phyloP scores from a whole-genome alignment of 92 coral and sea anemone species.

The Zoanthus gigantus region DNA sequence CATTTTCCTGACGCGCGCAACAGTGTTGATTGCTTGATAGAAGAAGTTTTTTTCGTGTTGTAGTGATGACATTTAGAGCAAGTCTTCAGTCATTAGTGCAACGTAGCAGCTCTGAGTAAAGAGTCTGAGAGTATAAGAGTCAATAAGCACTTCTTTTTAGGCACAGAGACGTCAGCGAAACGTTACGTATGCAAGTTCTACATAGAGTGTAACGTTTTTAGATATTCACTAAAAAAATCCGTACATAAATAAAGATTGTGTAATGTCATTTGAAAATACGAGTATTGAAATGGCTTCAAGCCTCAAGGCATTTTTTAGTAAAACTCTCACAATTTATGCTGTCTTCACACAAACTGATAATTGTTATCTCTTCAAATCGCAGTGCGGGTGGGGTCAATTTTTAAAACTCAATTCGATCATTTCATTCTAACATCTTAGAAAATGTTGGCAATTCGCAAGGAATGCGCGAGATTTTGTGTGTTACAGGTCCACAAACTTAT shows the following conservation, averaged over 20 bases:
- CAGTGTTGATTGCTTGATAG: not conserved
- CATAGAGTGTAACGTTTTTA: not conserved
- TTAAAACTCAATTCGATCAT: not conserved
- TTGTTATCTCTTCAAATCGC: not conserved
- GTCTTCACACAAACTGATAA: not conserved
- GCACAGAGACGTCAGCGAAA: not conserved
- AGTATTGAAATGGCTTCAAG: not conserved
- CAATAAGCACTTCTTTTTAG: not conserved
- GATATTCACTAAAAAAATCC: not conserved
- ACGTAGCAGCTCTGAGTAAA: not conserved
- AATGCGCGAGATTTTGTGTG: no score
- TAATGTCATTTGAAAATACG: not conserved
- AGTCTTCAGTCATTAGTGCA: not conserved
- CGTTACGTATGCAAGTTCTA: not conserved
- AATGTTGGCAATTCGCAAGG: no score
- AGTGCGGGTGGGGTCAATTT: not conserved
- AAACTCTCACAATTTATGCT: not conserved
- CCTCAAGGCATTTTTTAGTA: not conserved
- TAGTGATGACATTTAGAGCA: constrained; percentile 30
- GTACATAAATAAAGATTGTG: not conserved
- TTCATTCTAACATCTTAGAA: no score
- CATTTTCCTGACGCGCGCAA: constrained; percentile 20
- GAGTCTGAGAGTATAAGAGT: no score
- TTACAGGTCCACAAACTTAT: not conserved
- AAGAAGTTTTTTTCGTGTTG: constrained; percentile 14